Evolutionary conservation across 2,888 invertebrate genomes (phyloP).

Genomic region (Cheilosia pagana): DNA sequence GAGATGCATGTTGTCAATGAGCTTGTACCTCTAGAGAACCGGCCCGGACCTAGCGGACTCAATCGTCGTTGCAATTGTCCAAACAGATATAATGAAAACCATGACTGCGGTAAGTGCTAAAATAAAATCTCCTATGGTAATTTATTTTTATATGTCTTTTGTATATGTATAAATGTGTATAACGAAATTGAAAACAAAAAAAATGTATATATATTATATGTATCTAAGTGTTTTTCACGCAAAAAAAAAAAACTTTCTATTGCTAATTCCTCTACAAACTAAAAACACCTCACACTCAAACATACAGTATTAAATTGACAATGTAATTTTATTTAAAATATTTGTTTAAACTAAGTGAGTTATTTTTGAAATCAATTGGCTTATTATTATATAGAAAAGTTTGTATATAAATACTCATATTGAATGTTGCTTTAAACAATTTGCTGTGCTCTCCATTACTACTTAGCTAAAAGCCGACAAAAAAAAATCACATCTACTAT

Average conservation of each 20-base stretch:
- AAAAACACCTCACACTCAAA: neutral
- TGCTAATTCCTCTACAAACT: neutral
- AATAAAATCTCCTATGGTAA: neutral
- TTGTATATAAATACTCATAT: constrained; percentile 10
- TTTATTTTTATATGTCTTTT: neutral
- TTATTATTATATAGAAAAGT: neutral
- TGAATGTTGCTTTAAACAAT: constrained; percentile 35
- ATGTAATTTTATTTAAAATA: neutral
- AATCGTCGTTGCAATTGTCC: constrained; percentile 35
- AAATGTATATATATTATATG: neutral
- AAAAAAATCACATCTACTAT: too few relatives aligned
- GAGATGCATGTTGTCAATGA: constrained; percentile 41
- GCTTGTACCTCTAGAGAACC: constrained; percentile 25
- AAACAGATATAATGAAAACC: constrained; percentile 27
- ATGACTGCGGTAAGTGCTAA: constrained; percentile 69
- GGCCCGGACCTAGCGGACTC: constrained; percentile 28
- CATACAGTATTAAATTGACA: constrained; percentile 8
- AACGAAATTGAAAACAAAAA: neutral
- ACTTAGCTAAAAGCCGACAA: neutral
- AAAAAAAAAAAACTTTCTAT: neutral
- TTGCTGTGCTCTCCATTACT: neutral
- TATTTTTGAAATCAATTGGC: constrained; percentile 11
- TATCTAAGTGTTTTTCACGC: neutral
- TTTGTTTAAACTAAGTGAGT: too few relatives aligned
- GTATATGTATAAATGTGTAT: constrained; percentile 7